Evolutionary conservation across 2,113 vertebrate genomes (phyloP).

Genomic region (Anhinga rufa): DNA sequence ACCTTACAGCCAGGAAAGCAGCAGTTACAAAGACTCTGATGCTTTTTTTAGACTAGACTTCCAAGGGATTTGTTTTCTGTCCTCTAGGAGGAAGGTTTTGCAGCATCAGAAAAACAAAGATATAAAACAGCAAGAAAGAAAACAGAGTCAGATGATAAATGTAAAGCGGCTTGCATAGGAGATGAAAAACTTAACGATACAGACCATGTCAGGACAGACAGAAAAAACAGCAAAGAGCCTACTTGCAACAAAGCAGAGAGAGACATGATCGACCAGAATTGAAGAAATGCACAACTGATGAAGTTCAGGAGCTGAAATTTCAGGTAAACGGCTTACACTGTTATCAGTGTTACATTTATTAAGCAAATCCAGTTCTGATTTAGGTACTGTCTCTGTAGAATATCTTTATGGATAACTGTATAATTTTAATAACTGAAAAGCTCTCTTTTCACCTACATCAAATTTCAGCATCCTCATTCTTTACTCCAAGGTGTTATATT

Average conservation of each 20-base stretch:
- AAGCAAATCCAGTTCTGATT: neutral
- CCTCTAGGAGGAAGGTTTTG: constrained; percentile 49
- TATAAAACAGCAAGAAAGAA: neutral
- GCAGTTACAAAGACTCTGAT: neutral
- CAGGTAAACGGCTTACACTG: neutral
- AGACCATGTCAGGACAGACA: neutral
- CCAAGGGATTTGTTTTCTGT: neutral
- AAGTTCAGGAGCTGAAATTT: neutral
- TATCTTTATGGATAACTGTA: neutral
- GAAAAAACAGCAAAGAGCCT: neutral
- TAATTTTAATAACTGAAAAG: neutral
- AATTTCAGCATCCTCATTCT: neutral
- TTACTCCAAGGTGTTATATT: neutral
- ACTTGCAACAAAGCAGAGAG: neutral
- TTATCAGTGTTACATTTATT: neutral
- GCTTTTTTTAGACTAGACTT: neutral
- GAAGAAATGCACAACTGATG: neutral
- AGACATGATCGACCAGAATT: neutral
- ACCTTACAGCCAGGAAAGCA: neutral
- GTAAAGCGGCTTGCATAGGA: neutral
- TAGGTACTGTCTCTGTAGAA: neutral
- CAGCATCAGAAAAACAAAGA: neutral
- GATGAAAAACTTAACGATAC: neutral
- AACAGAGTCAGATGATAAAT: neutral
- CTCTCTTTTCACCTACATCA: neutral